Percentiles rank a stretch among this genome's conserved stretches.
These are phyloP conservation scores for Branchinecta lynchi DNA, from an alignment of 1,140 invertebrate species.

Conservation along the genomic window DNA sequence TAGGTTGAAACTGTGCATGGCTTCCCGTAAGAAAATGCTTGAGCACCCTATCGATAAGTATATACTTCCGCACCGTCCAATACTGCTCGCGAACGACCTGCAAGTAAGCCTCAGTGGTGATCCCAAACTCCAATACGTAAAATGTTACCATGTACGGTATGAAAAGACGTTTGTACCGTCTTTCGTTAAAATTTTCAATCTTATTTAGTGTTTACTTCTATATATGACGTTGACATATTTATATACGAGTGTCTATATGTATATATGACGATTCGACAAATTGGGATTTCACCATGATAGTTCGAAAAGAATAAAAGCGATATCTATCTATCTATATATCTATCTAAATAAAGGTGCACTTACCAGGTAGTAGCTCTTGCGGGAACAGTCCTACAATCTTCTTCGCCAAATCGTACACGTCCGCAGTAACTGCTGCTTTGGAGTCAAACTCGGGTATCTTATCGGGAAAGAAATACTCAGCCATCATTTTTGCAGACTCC, in stretches of 20 bases:
- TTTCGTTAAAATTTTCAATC: too few species aligned
- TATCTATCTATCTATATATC: conserved; percentile 17
- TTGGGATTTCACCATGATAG: too few species aligned
- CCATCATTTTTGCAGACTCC: conserved; percentile 56
- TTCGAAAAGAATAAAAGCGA: too few species aligned
- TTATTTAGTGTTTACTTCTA: too few species aligned
- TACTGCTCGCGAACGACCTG: not conserved
- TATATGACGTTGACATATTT: too few species aligned
- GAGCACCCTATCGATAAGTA: too few species aligned
- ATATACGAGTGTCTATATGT: too few species aligned
- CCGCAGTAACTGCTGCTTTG: conserved; percentile 49
- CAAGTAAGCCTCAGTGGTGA: conserved; percentile 12
- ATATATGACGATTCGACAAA: too few species aligned
- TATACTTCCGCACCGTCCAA: not conserved
- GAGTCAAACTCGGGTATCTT: conserved; percentile 68
- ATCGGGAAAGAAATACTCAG: conserved; percentile 61
- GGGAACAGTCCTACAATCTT: conserved; percentile 58
- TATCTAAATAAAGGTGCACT: conserved; percentile 10
- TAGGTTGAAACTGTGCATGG: too few species aligned
- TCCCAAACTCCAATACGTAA: not conserved
- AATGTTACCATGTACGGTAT: not conserved
- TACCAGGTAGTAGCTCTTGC: conserved; percentile 40
- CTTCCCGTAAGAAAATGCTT: too few species aligned
- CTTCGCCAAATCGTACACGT: conserved; percentile 58
- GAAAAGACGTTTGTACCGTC: too few species aligned